phyloP scores from a whole-genome alignment of 2,888 invertebrate species.

The Pachydiplax longipennis region DNA sequence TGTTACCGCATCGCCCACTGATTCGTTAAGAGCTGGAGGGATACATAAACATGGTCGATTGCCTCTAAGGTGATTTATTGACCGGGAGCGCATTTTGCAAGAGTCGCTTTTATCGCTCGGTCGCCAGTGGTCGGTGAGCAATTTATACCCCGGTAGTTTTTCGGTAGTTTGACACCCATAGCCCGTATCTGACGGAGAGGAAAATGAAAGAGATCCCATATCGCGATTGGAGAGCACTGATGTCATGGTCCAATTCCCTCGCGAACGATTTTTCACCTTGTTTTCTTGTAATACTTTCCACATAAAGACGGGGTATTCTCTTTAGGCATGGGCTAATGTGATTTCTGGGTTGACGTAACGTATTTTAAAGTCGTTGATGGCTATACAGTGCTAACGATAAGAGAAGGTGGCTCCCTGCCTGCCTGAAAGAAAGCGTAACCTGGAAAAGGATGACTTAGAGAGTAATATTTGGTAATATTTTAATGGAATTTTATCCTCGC shows the following conservation, averaged over 20 bases:
- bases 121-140: background rate
- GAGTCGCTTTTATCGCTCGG: background rate
- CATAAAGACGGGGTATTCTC: background rate
- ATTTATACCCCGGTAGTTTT: slow-evolving; percentile 17
- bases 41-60: slow-evolving; percentile 22
- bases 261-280: background rate
- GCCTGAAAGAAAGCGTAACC: too few relatives aligned
- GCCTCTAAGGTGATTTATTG: slow-evolving; percentile 15
- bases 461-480: too few relatives aligned
- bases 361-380: background rate
- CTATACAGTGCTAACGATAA: too few relatives aligned
- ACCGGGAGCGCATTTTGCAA: background rate
- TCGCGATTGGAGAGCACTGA: background rate
- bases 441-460: too few relatives aligned
- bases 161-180: slow-evolving; percentile 33
- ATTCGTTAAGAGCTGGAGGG: slow-evolving; percentile 13
- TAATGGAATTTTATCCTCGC: too few relatives aligned
- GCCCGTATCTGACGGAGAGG: background rate
- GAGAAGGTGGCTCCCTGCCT: too few relatives aligned
- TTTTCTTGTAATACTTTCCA: background rate
- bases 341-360: background rate
- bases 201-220: slow-evolving; percentile 3
- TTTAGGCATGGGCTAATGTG: background rate
- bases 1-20: background rate
- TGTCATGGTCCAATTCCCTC: background rate